A percentile compares a stretch with the other conserved stretches of the same genome.
phyloP scores from a whole-genome alignment of 2,797 vertebrate genomes.

The Ibycter americanus region DNA sequence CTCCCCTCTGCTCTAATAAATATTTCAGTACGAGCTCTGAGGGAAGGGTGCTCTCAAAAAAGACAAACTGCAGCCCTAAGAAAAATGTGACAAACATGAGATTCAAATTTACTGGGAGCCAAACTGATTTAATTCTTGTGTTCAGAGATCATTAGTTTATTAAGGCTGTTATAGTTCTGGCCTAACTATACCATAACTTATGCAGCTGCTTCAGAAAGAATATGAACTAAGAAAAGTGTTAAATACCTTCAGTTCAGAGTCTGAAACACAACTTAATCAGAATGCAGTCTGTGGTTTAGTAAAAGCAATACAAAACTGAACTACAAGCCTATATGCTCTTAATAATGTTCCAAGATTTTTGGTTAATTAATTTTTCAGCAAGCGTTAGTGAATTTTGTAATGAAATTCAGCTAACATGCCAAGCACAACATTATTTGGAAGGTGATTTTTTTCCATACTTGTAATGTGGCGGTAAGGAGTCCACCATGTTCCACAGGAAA shows the following conservation, averaged over 20 bases:
- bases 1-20: background rate
- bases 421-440: background rate
- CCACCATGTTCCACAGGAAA: background rate
- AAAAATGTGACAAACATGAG: background rate
- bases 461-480: background rate
- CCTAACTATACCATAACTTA: background rate
- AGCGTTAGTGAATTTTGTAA: background rate
- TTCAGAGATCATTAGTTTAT: background rate
- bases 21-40: background rate
- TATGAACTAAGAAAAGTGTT: background rate
- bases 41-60: background rate
- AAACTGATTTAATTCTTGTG: background rate
- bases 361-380: background rate
- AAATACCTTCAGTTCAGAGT: background rate
- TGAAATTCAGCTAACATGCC: background rate
- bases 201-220: background rate
- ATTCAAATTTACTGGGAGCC: background rate
- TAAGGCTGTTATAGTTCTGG: background rate
- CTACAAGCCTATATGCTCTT: background rate
- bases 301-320: background rate
- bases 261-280: background rate
- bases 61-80: background rate
- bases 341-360: background rate
- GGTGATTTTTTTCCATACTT: background rate
- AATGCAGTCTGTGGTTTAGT: background rate